Evolutionary conservation across 1,140 invertebrate species (phyloP), one percentile per base, ranked within the genome.

Genomic region (Zaprionus capensis): DNA sequence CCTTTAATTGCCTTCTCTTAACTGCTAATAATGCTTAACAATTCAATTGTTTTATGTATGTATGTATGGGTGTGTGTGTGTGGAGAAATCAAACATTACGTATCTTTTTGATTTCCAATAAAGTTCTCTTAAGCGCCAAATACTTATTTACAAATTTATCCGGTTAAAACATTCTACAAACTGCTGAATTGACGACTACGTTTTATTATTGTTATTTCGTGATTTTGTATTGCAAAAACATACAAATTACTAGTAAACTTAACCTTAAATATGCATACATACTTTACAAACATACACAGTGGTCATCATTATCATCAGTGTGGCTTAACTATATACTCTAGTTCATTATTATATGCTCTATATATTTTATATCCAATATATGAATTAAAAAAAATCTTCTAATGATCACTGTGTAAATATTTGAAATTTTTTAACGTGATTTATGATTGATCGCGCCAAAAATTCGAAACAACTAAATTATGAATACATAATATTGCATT

Each of bases 401-500:
- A 63, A 67, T 34, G 49, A 77, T 77, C 66, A 70, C 65, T 81
- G 63, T 81, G 57, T 59, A 74, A 80, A 82, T 82, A 64, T 63
- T 69, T 69, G 31, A 58, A 26, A 66, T 41, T 68, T 69, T 64
- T 61, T 59, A 67, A 76, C 41, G 63, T 64, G 44, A 74, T 65
- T 24, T 12, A 61, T 46, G 28, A 15, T 55, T 76, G 31, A 58
- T 62, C 49, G 65, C 66, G 67, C 28, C n/a, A 64, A 85, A 80
- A 84, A 76, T 84, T 88, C 81, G 81, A 85, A 90, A 85, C 69
- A 74, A 81, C 76, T 91, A 69, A 85, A 73, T 77, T 81, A 87
- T 83, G 78, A 90, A 84, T 88, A 90, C 80, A 80, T 87, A 86
- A 78, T 84, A 90, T 90, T 90, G 85, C 85, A 90, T 90, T 90